phyloP scores from a whole-genome alignment of 2,888 invertebrate species.

The Synergus japonicus region DNA sequence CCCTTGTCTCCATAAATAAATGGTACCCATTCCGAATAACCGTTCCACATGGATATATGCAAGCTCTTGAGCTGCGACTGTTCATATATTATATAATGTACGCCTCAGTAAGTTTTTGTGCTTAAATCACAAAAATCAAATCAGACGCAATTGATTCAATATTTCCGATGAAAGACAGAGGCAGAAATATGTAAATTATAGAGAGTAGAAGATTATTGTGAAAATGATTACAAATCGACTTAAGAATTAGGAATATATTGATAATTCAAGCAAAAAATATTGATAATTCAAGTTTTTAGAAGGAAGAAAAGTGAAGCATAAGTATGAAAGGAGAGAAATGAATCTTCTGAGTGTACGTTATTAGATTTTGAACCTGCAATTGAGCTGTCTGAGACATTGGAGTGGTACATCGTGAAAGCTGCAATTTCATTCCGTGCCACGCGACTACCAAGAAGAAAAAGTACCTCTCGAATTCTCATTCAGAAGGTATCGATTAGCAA shows the following conservation, averaged over 20 bases:
- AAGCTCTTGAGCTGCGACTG: conserved; percentile 13
- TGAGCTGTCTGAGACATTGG: conserved; percentile 7
- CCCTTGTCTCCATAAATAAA: conserved; percentile 51
- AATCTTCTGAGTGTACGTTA: conserved; percentile 8
- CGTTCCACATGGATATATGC: conserved; percentile 45
- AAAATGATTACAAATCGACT: too few relatives aligned
- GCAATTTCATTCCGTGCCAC: conserved; percentile 50
- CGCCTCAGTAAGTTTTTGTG: conserved; percentile 21
- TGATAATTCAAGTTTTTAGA: not conserved
- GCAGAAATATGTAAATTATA: too few relatives aligned
- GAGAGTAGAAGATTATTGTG: too few relatives aligned
- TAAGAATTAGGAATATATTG: not conserved
- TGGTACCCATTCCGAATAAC: conserved; percentile 48
- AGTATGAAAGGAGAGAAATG: conserved; percentile 5
- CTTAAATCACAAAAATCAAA: conserved; percentile 24
- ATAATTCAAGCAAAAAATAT: not conserved
- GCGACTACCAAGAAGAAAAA: conserved; percentile 53
- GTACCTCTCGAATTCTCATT: conserved; percentile 50
- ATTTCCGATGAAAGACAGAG: not conserved
- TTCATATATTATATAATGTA: conserved; percentile 32
- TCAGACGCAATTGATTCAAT: not conserved
- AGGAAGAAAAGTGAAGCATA: not conserved
- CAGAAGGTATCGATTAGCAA: conserved; percentile 64
- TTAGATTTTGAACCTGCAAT: conserved; percentile 34
- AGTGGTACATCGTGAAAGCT: conserved; percentile 42